phyloP scores from a whole-genome alignment of 2,797 vertebrate genomes.

The Merluccius polli region DNA sequence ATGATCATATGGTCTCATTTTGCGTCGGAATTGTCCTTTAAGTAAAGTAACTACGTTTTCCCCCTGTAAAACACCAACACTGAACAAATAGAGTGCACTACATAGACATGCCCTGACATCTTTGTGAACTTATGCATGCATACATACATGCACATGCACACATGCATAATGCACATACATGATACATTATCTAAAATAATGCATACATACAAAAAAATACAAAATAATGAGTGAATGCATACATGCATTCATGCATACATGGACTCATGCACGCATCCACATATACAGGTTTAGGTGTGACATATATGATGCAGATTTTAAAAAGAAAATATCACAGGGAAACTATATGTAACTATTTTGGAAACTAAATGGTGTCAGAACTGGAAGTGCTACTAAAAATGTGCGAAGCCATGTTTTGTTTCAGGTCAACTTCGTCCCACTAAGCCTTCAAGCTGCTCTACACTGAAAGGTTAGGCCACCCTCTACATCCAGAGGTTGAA shows the following conservation, averaged over 20 bases:
- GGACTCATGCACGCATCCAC: background rate
- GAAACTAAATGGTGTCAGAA: background rate
- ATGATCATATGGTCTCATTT: no score
- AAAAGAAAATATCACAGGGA: no score
- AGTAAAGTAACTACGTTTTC: background rate
- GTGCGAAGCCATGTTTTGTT: constrained; percentile 19
- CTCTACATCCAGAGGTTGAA: constrained; percentile 46
- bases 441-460: constrained; percentile 39
- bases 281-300: background rate
- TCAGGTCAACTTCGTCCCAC: constrained; percentile 53
- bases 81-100: background rate
- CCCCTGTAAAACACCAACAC: background rate
- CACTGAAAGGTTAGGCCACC: constrained; percentile 41
- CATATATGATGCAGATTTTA: background rate
- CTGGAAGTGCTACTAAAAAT: background rate
- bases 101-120: background rate
- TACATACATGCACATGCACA: background rate
- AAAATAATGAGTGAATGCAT: background rate
- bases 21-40: no score
- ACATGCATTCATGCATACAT: background rate
- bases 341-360: no score
- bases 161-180: background rate
- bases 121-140: background rate
- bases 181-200: background rate
- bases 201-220: background rate